A percentile compares a stretch with the other conserved stretches of the same genome.
These are phyloP conservation scores for Ophion ventricosus DNA, from an alignment of 2,888 invertebrate genomes.

Conservation along the genomic window DNA sequence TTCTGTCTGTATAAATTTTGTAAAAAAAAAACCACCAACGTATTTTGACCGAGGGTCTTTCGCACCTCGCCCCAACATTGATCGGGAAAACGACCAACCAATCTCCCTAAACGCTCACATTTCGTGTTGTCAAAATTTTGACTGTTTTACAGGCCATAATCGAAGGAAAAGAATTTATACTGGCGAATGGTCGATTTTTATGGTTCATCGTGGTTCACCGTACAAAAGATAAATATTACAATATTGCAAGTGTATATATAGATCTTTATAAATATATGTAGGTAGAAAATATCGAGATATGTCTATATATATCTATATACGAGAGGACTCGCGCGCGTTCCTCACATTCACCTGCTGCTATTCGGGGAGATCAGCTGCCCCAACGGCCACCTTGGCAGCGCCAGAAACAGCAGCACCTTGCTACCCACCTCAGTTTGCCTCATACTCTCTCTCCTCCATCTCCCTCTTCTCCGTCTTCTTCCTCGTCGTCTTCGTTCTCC, in stretches of 20 bases:
- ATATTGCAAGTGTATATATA: background rate
- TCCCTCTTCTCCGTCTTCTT: slow-evolving; percentile 45
- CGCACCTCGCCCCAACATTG: background rate
- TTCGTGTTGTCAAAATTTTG: too few relatives aligned
- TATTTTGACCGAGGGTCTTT: background rate
- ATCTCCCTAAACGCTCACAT: background rate
- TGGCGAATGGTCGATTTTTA: background rate
- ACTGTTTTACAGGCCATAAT: background rate
- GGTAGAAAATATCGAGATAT: slow-evolving; percentile 17
- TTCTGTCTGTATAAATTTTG: too few relatives aligned
- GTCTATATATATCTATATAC: background rate
- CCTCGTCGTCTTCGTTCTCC: slow-evolving; percentile 23
- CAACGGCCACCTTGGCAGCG: slow-evolving; percentile 80
- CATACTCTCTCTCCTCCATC: slow-evolving; percentile 69
- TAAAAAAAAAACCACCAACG: too few relatives aligned
- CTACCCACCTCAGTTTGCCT: slow-evolving; percentile 74
- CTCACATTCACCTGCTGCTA: slow-evolving; percentile 82
- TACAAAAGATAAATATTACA: slow-evolving; percentile 13
- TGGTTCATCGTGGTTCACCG: background rate
- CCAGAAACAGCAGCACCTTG: slow-evolving; percentile 76
- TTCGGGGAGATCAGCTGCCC: slow-evolving; percentile 82
- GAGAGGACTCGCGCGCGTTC: slow-evolving; percentile 68
- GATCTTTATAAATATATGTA: background rate
- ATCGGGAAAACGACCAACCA: background rate
- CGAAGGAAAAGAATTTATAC: background rate